These are phyloP conservation scores for Brachionus paranguensis DNA, from an alignment of 1,140 invertebrate genomes.

Conservation along the genomic window DNA sequence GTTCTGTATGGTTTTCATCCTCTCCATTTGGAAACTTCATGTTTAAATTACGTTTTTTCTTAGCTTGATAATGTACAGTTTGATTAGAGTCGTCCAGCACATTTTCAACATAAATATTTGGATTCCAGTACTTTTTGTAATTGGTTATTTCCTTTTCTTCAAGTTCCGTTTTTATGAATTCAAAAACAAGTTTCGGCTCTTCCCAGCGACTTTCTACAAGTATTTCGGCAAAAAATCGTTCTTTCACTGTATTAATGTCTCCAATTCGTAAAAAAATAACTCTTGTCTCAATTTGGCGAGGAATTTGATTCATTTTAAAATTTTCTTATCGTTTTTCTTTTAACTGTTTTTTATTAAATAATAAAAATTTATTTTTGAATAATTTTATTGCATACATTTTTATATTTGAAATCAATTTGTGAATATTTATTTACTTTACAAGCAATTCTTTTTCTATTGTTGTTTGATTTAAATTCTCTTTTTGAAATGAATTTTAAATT, in stretches of 20 bases:
- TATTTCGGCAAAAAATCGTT: slow-evolving; percentile 41
- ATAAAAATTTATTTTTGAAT: not conserved
- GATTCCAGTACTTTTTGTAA: slow-evolving; percentile 11
- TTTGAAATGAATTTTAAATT: no score
- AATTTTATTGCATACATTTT: not conserved
- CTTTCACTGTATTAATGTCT: slow-evolving; percentile 42
- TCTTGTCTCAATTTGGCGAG: not conserved
- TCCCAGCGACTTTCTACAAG: slow-evolving; percentile 34
- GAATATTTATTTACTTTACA: not conserved
- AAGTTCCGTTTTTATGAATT: not conserved
- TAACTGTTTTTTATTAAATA: no score
- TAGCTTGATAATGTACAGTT: not conserved
- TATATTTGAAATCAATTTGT: not conserved
- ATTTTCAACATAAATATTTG: slow-evolving; percentile 41
- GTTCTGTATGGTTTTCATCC: not conserved
- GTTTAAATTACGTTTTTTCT: not conserved
- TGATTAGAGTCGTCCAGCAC: slow-evolving; percentile 15
- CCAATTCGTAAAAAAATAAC: slow-evolving; percentile 41
- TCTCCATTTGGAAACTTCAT: not conserved
- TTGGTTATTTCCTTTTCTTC: not conserved
- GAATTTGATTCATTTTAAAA: not conserved
- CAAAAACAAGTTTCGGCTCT: not conserved
- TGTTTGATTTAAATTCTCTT: no score
- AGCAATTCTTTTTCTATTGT: no score
- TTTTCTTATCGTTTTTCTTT: no score